Evolutionary conservation across 2,113 vertebrate genomes (phyloP).

Genomic region (Nesoenas mayeri): DNA sequence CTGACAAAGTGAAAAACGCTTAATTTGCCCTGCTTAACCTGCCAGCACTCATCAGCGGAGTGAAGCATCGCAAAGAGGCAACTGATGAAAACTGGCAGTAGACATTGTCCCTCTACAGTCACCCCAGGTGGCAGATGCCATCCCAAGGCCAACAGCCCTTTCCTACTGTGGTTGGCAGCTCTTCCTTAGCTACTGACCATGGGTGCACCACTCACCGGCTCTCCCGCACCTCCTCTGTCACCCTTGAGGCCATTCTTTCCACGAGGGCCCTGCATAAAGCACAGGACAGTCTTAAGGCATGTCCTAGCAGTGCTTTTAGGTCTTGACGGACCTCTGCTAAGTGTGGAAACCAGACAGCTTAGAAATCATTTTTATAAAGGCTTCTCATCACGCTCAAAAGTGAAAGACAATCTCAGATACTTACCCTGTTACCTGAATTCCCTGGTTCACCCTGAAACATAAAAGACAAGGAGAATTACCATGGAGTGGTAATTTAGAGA

Average conservation of each 20-base stretch:
- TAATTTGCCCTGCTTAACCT: not conserved
- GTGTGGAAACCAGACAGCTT: not conserved
- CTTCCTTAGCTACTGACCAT: not conserved
- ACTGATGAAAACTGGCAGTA: not conserved
- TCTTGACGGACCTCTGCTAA: not conserved
- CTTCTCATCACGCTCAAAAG: not conserved
- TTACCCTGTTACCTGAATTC: slow-evolving; percentile 79
- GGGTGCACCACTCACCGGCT: slow-evolving; percentile 71
- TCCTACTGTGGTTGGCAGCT: not conserved
- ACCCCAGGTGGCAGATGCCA: not conserved
- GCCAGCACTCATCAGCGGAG: not conserved
- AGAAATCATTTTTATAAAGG: not conserved
- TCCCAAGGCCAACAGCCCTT: not conserved
- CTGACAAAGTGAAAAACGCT: not conserved
- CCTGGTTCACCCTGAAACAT: slow-evolving; percentile 83
- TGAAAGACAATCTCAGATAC: not conserved
- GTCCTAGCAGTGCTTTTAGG: not conserved
- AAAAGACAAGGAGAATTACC: not conserved
- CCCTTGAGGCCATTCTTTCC: slow-evolving; percentile 84
- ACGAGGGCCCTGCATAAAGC: slow-evolving; percentile 77
- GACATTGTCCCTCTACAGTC: not conserved
- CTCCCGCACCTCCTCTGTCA: slow-evolving; percentile 81
- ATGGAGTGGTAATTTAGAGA: not conserved
- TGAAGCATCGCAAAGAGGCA: not conserved
- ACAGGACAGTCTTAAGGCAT: not conserved